Conservation (phyloP, 2,797 vertebrate species). For the Oryzias sinensis region DNA sequence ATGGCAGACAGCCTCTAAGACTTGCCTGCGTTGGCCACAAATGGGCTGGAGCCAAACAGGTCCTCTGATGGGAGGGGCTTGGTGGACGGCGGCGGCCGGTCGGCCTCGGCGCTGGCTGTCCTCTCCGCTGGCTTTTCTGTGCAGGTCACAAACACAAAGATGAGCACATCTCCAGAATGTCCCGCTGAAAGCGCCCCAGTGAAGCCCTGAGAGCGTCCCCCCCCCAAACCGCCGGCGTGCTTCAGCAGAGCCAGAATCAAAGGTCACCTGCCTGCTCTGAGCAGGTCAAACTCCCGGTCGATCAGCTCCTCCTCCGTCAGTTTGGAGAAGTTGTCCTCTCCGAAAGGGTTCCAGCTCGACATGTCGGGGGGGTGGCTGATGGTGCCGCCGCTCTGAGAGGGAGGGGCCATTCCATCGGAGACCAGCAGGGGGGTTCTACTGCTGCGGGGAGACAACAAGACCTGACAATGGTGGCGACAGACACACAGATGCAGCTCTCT, state of each 20-base stretch:
- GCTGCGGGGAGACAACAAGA: constrained; percentile 1
- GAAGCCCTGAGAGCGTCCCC: background rate
- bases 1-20: constrained; percentile 77
- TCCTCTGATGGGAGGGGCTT: constrained; percentile 84
- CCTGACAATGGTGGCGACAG: background rate
- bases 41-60: constrained; percentile 93
- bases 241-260: background rate
- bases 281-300: constrained; percentile 96
- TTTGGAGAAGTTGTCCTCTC: constrained; percentile 97
- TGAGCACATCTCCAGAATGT: background rate
- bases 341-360: constrained; percentile 97
- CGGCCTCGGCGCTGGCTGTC: constrained; percentile 77
- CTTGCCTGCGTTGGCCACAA: constrained; percentile 97
- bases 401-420: constrained; percentile 73
- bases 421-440: constrained; percentile 76
- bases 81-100: constrained; percentile 28
- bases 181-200: too few species aligned
- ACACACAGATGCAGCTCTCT: too few species aligned
- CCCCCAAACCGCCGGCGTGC: background rate
- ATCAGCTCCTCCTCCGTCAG: constrained; percentile 96
- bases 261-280: constrained; percentile 94
- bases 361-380: constrained; percentile 91
- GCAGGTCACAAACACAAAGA: background rate
- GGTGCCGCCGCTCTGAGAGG: constrained; percentile 72
- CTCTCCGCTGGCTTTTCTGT: constrained; percentile 88